phyloP scores from a whole-genome alignment of 2,113 vertebrate genomes.

The Macquaria australasica region DNA sequence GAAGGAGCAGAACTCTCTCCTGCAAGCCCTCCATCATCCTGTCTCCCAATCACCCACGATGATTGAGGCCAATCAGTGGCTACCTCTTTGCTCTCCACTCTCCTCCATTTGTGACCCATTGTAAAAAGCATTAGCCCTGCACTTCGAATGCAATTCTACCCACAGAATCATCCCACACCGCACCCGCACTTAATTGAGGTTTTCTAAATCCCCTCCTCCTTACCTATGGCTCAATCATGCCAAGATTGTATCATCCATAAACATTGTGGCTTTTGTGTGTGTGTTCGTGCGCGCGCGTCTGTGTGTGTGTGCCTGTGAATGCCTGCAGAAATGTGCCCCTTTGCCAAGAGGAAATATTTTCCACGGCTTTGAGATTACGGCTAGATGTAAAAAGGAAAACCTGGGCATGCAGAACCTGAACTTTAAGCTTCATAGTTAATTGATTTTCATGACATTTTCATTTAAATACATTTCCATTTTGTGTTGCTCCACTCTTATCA shows the following conservation, averaged over 20 bases:
- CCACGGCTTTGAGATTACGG: conserved; percentile 26
- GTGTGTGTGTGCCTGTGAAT: neutral
- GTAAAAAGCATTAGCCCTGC: conserved; percentile 57
- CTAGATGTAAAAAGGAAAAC: conserved; percentile 10
- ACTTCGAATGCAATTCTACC: conserved; percentile 46
- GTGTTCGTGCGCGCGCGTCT: conserved; percentile 1
- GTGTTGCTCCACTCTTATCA: neutral
- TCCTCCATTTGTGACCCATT: conserved; percentile 64
- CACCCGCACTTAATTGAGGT: conserved; percentile 60
- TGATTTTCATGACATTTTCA: conserved; percentile 60
- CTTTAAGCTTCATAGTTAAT: conserved; percentile 40
- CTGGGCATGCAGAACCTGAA: conserved; percentile 20
- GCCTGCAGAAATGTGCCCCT: conserved; percentile 11
- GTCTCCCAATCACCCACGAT: conserved; percentile 65
- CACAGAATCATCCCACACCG: conserved; percentile 26
- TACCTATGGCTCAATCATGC: conserved; percentile 66
- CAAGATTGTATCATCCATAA: conserved; percentile 69
- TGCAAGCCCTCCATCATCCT: conserved; percentile 58
- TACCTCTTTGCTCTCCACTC: conserved; percentile 41
- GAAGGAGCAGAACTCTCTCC: conserved; percentile 21
- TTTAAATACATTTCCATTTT: conserved; percentile 24
- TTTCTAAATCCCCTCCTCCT: conserved; percentile 57
- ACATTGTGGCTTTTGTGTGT: conserved; percentile 47
- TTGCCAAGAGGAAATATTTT: conserved; percentile 40
- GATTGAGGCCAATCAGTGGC: conserved; percentile 78